Evolutionary conservation across 1,140 invertebrate species (phyloP), one percentile per base, ranked within the genome.

Genomic region (Drosophila lini): DNA sequence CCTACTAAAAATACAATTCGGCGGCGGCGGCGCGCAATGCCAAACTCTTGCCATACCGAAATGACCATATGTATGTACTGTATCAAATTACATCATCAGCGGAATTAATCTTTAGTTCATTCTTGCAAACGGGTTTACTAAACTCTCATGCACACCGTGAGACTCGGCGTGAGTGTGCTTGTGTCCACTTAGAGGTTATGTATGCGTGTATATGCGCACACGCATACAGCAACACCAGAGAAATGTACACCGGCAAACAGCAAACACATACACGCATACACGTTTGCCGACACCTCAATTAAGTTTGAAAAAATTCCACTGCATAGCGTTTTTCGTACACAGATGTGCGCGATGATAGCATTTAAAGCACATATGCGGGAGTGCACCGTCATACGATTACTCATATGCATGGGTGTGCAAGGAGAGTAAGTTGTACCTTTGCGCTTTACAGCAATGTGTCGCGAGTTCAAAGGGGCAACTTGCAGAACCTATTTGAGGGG

Each of bases 31-130:
- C 40, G 50, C 34, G 28, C 41, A 70, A 19, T 16, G 31, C n/a
- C 16, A 38, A 22, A 6, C 8, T 19, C n/a, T 25, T 36, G 28
- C 31, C 16, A 6, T 8, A 34, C 7, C 15, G 40, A 41, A 31
- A 36, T 55, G 22, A 16, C 45, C 32, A 15, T n/a, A 40, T 68
- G 25, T 9, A 52, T 13, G 19, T 36, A 62, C 32, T 74, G 77
- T 78, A 48, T 45, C 42, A 47, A 45, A 84, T 84, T 84, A 84
- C 81, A 84, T 84, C 81, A 84, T 85, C 81, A 50, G 56, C 83
- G 50, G 47, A 78, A 70, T 84, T 74, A 63, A 81, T 77, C 47
- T 80, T 65, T 52, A 68, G 78, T 81, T 81, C 52, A 59, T 84
- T 81, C 61, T 61, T 61, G 63, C 60, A 84, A 84, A 84, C 81